Percentiles rank a stretch among this genome's conserved stretches.
These are phyloP conservation scores for Adelges cooleyi DNA, from an alignment of 1,140 invertebrate species.

Conservation along the genomic window DNA sequence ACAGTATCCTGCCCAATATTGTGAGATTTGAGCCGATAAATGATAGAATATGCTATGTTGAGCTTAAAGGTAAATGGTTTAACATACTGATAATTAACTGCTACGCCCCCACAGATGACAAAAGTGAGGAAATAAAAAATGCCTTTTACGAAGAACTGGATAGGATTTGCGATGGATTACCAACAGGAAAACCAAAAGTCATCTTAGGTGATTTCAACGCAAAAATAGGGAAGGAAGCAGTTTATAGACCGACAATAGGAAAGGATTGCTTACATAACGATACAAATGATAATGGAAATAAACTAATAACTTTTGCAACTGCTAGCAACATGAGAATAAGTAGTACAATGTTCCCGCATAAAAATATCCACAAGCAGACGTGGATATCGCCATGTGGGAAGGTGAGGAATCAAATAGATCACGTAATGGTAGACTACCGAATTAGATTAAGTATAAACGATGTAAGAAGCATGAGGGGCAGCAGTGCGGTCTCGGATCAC, in stretches of 20 bases:
- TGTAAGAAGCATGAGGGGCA: constrained; percentile 1
- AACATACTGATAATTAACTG: background rate
- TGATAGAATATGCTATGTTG: background rate
- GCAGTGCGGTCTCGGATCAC: constrained; percentile 2
- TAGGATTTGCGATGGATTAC: background rate
- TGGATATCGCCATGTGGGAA: background rate
- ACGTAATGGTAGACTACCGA: background rate
- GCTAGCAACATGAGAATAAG: too few relatives aligned
- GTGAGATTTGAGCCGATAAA: background rate
- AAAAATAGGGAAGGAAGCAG: too few relatives aligned
- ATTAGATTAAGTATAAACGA: constrained; percentile 1
- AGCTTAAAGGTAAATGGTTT: background rate
- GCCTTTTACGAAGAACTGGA: background rate
- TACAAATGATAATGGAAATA: too few relatives aligned
- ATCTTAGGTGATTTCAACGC: too few relatives aligned
- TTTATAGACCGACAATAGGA: too few relatives aligned
- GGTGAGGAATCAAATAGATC: constrained; percentile 18
- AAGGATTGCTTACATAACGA: too few relatives aligned
- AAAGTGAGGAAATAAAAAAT: background rate
- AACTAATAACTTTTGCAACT: too few relatives aligned
- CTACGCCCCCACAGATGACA: background rate
- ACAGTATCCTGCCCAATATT: background rate
- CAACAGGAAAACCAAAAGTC: too few relatives aligned
- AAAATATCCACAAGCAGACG: background rate
- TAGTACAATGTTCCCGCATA: too few relatives aligned